Percentiles rank a stretch among this genome's conserved stretches.
Conservation (phyloP, 23 tunicate genomes). For the Trididemnum nubilum region DNA sequence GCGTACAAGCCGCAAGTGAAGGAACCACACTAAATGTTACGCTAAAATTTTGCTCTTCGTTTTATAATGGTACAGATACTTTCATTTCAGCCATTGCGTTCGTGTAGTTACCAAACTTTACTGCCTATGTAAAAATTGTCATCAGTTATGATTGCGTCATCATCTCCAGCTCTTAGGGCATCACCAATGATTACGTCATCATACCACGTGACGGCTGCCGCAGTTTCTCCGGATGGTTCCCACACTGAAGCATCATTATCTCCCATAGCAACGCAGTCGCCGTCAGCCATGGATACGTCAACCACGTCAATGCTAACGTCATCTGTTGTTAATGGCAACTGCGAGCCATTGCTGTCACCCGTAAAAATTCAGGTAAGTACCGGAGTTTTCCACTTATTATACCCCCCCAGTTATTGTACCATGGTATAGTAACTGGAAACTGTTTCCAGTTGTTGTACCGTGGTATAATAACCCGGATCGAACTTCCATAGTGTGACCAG, state of each 20-base stretch:
- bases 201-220: constrained; percentile 9
- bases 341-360: background rate
- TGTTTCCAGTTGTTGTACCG: no score
- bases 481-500: no score
- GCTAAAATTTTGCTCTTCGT: no score
- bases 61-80: no score
- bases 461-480: no score
- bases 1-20: no score
- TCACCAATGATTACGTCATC: constrained; percentile 58
- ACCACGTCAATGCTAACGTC: constrained; percentile 31
- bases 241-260: constrained; percentile 56
- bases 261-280: constrained; percentile 29
- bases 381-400: no score
- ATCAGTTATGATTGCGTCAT: constrained; percentile 66
- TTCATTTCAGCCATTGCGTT: background rate
- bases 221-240: constrained; percentile 44
- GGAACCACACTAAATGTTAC: no score
- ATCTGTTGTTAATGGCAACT: constrained; percentile 19
- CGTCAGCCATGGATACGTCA: constrained; percentile 10
- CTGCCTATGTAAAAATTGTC: background rate
- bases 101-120: background rate
- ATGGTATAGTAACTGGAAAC: no score
- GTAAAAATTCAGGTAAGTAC: constrained; percentile 5
- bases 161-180: constrained; percentile 55
- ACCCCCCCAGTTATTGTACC: no score